Evolutionary conservation across 2,888 invertebrate species (phyloP).

Genomic region (Abrostola tripartita): DNA sequence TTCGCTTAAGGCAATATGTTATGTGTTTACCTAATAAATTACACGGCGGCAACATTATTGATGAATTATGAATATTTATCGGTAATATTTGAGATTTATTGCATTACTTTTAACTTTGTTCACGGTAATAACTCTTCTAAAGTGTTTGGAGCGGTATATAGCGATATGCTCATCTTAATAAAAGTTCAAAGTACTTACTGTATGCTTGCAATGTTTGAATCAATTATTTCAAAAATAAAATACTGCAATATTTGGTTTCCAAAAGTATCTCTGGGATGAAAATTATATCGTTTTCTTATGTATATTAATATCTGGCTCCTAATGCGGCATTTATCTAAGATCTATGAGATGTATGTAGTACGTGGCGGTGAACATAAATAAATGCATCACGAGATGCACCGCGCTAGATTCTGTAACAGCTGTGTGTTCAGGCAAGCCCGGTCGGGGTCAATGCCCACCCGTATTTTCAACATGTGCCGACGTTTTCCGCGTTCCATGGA

Average conservation of each 20-base stretch:
- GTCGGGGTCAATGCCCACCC: slow-evolving; percentile 86
- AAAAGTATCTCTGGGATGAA: neutral
- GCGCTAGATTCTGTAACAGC: slow-evolving; percentile 84
- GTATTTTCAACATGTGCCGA: slow-evolving; percentile 88
- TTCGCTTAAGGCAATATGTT: slow-evolving; percentile 20
- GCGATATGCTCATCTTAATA: no score
- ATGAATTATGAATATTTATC: slow-evolving; percentile 28
- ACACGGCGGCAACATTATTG: slow-evolving; percentile 24
- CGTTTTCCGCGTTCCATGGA: slow-evolving; percentile 88
- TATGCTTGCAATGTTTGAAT: no score
- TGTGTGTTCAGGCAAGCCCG: slow-evolving; percentile 79
- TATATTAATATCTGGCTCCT: slow-evolving; percentile 42
- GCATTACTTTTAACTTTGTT: slow-evolving; percentile 6
- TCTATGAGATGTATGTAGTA: slow-evolving; percentile 64
- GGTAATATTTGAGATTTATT: slow-evolving; percentile 24
- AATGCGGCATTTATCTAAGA: slow-evolving; percentile 53
- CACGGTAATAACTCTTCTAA: no score
- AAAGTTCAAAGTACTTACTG: no score
- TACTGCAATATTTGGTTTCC: neutral
- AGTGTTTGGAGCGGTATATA: no score
- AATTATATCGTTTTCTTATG: slow-evolving; percentile 19
- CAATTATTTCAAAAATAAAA: no score
- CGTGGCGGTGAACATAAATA: slow-evolving; percentile 71
- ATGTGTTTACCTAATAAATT: slow-evolving; percentile 35
- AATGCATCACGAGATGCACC: slow-evolving; percentile 77